Conservation (phyloP, 2,888 invertebrate genomes). For the Epicampocera succincta region DNA sequence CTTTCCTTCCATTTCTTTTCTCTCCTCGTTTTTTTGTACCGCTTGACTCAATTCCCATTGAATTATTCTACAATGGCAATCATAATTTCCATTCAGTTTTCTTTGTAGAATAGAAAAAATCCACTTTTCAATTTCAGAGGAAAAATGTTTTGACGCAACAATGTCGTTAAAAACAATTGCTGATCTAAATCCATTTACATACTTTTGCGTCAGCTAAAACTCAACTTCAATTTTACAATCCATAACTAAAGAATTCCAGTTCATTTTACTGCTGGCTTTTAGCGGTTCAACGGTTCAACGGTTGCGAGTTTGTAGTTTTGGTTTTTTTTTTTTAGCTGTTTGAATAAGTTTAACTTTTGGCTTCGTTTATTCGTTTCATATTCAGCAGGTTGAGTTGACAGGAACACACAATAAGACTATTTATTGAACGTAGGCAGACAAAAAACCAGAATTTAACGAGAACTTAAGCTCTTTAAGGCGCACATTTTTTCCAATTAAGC, state of each 20-base stretch:
- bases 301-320: neutral
- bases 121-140: neutral
- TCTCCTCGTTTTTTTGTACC: neutral
- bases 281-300: neutral
- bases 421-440: neutral
- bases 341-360: slow-evolving; percentile 28
- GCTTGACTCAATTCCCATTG: neutral
- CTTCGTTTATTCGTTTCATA: neutral
- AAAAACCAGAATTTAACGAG: neutral
- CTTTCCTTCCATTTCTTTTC: no score
- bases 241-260: neutral
- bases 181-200: neutral
- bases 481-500: slow-evolving; percentile 36
- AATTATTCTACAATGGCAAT: neutral
- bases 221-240: neutral
- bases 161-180: neutral
- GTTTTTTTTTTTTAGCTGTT: slow-evolving; percentile 15
- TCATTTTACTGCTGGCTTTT: neutral
- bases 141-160: neutral
- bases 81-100: neutral
- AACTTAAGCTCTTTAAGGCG: neutral
- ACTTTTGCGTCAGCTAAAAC: neutral
- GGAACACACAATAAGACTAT: neutral
- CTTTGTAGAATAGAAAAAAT: neutral
- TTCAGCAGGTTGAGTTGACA: neutral